Conservation (phyloP, 2,113 vertebrate genomes). For the Platichthys flesus region DNA sequence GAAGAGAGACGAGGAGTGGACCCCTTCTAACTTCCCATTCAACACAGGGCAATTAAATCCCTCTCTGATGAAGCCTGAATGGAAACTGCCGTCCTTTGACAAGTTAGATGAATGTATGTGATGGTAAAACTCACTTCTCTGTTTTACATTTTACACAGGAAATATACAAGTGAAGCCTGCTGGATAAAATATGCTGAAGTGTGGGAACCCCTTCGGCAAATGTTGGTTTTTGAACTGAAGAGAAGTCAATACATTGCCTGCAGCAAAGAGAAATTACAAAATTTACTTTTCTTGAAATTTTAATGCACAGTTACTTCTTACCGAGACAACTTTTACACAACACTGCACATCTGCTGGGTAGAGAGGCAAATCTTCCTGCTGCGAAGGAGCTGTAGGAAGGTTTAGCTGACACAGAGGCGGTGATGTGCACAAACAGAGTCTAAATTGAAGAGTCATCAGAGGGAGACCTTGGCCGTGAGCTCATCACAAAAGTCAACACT, state of each 20-base stretch:
- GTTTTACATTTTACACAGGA: neutral
- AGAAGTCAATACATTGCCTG: neutral
- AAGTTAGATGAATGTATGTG: neutral
- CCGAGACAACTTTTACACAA: neutral
- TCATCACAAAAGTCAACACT: slow-evolving; percentile 3
- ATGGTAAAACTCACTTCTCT: neutral
- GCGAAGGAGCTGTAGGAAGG: neutral
- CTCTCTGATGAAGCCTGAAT: neutral
- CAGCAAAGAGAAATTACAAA: neutral
- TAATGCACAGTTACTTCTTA: neutral
- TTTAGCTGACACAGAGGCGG: neutral
- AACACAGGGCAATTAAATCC: slow-evolving; percentile 38
- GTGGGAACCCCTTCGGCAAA: neutral
- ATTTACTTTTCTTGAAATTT: neutral
- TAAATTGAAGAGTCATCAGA: neutral
- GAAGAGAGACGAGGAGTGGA: slow-evolving; percentile 53
- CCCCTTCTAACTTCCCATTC: slow-evolving; percentile 61
- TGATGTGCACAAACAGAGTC: neutral
- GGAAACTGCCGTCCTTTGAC: neutral
- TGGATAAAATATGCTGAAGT: neutral
- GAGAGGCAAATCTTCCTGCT: neutral
- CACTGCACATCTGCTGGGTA: neutral
- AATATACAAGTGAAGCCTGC: neutral
- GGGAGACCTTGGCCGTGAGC: neutral
- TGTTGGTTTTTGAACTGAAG: neutral